Evolutionary conservation across 30 jellyfish, hydroid and myxozoan species (phyloP).

Genomic region (Mastigias papua): DNA sequence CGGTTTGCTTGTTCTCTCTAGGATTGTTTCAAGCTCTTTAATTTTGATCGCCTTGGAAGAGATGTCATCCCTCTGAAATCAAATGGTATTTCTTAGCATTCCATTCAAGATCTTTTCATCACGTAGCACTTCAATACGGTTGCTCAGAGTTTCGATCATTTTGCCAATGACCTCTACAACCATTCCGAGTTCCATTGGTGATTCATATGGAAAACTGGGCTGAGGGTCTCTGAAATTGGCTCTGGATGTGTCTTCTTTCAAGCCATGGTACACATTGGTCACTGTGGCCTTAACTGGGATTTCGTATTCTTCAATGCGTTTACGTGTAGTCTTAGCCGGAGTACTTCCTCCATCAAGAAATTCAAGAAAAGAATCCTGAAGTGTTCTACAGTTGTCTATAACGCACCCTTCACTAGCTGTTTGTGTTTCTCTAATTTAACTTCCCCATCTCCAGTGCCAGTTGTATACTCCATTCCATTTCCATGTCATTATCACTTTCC

Average conservation of each 20-base stretch:
- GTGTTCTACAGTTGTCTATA: background rate
- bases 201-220: background rate
- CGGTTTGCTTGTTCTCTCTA: background rate
- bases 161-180: slow-evolving; percentile 5
- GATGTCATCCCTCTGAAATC: background rate
- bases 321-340: background rate
- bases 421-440: background rate
- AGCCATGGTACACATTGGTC: background rate
- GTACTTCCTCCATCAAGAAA: background rate
- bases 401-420: background rate
- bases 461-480: too few species aligned
- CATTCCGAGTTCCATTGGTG: background rate
- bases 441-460: too few species aligned
- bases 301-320: background rate
- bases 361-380: background rate
- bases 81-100: background rate
- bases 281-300: background rate
- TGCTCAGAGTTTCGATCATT: background rate
- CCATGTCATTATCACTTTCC: too few species aligned
- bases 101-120: background rate
- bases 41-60: background rate
- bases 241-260: background rate
- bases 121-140: background rate
- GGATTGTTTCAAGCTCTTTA: background rate
- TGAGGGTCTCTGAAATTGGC: background rate